Percentiles rank a stretch among this genome's conserved stretches.
These are phyloP conservation scores for Sinodicranocentrus sp. DNA, from an alignment of 2,888 invertebrate genomes.

Conservation along the genomic window DNA sequence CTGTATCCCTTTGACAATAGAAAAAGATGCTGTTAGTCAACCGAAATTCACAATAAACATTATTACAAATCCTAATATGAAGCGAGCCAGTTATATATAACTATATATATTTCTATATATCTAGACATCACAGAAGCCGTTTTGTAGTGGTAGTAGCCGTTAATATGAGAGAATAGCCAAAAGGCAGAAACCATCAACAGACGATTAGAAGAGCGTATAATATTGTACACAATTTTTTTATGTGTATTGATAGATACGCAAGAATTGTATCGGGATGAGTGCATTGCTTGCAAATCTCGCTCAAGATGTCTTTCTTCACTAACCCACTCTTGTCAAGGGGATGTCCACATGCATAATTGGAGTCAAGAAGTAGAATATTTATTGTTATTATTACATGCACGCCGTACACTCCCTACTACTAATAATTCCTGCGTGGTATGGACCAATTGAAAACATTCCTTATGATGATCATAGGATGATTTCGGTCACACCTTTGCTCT, in stretches of 20 bases:
- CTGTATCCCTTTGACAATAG: slow-evolving; percentile 1
- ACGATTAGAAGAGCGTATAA: background rate
- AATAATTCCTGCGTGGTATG: slow-evolving; percentile 36
- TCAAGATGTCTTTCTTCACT: slow-evolving; percentile 50
- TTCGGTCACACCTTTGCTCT: slow-evolving; percentile 67
- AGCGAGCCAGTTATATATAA: background rate
- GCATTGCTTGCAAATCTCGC: slow-evolving; percentile 31
- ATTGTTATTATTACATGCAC: slow-evolving; percentile 61
- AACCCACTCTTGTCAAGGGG: slow-evolving; percentile 64
- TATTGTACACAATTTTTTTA: no score
- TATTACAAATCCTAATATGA: slow-evolving; percentile 24
- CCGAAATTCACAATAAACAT: slow-evolving; percentile 27
- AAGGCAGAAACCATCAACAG: slow-evolving; percentile 53
- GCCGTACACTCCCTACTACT: slow-evolving; percentile 48
- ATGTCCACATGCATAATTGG: slow-evolving; percentile 63
- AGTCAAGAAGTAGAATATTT: slow-evolving; percentile 63
- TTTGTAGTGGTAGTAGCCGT: slow-evolving; percentile 32
- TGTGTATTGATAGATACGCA: no score
- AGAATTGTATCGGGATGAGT: no score
- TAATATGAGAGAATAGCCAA: slow-evolving; percentile 48
- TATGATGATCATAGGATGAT: slow-evolving; percentile 46
- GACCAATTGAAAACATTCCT: slow-evolving; percentile 15
- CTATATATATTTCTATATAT: background rate
- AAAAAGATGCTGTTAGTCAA: slow-evolving; percentile 32
- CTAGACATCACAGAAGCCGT: slow-evolving; percentile 44